Evolutionary conservation across 2,113 vertebrate species (phyloP), one percentile per base, ranked within the genome.

Genomic region (Mastomys coucha): DNA sequence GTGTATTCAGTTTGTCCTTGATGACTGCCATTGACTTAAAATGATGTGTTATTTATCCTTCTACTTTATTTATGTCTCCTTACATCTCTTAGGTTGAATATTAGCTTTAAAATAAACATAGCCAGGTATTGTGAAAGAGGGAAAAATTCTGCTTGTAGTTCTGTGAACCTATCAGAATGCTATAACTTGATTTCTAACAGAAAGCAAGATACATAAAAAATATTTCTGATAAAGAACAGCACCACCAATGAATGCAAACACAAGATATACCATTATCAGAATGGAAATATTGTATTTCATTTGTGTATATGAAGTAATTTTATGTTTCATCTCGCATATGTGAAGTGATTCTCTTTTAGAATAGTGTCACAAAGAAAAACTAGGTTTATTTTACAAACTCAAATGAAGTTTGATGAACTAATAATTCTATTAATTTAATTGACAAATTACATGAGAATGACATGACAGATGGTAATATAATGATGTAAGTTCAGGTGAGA

Each of bases 51-150:
- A 26, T 45, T 87, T 14, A 26, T 76, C 4, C 53, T 63, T 69
- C 89, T 76, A 65, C 36, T 60, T 28, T 28, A 42, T 10, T 73
- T 67, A 28, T 67, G 63, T 67, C 3, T 31, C 63, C 26, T 67
- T 67, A 24, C 3, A 67, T 67, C 63, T 67, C 26, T 67, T 28
- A 67, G 10, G 6, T 19, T 77, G 28, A 65, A 70, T 77, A 53
- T 10, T 33, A 84, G 67, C 69, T 85, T 89, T 69, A 77, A 78
- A 89, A 81, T 31, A 89, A 89, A 16, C 45, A 93, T 51, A 95
- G 31, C 12, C 31, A 89, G 33, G 36, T 90, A 89, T 86, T n/a
- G 63, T 51, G n/a, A 67, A 2, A 78, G 7, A 56, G 16, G 51
- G 6, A 72, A 49, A 39, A 28, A 2, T 16, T 49, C 31, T 53